Base-by-base conservation (phyloP, 2,888 invertebrate species). In the Gandaritis pyraliata region DNA sequence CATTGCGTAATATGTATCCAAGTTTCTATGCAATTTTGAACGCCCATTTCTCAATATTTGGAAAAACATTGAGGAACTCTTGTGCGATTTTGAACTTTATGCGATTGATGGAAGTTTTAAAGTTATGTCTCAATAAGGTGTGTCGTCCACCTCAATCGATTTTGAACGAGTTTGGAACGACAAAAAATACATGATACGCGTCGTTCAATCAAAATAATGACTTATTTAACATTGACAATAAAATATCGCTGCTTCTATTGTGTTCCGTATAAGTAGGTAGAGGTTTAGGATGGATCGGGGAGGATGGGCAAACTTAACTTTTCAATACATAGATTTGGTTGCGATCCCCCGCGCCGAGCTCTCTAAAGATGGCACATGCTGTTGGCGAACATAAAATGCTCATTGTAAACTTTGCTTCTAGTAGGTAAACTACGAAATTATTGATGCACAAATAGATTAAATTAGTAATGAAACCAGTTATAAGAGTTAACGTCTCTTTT, bases 171-270 rank as follows among this genome's bases (percentile, higher is more conserved):
- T 75, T 64, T 61, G 73, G 75, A 68, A 61, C 72, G 70, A 77
- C 72, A 72, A 79, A 72, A 80, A 81, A 79, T 62, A 63, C 58
- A 65, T 71, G 74, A 76, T 74, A 74, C 69, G 61, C 66, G 65
- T 72, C 86, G 77, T 78, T 92, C 90, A 87, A 92, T 92, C 91
- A 91, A 90, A 88, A 91, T 92, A 91, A 92, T 89, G 91, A 88
- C 91, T 92, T 91, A 92, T 92, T 92, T 90, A 86, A 89, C 82
- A 84, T 86, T 92, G 91, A 92, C 90, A 90, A 86, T 90, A 90
- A 92, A 84, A 91, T 90, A 92, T 91, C 73, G 87, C 83, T 73
- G 72, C 72, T 70, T 69, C 80, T 75, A 89, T 90, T 91, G 90
- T 89, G 74, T 80, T 76, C 73, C 69, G 69, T 72, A 74, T 80